Conservation (phyloP, 2,888 invertebrate species). For the Cremastobaeus sp. region DNA sequence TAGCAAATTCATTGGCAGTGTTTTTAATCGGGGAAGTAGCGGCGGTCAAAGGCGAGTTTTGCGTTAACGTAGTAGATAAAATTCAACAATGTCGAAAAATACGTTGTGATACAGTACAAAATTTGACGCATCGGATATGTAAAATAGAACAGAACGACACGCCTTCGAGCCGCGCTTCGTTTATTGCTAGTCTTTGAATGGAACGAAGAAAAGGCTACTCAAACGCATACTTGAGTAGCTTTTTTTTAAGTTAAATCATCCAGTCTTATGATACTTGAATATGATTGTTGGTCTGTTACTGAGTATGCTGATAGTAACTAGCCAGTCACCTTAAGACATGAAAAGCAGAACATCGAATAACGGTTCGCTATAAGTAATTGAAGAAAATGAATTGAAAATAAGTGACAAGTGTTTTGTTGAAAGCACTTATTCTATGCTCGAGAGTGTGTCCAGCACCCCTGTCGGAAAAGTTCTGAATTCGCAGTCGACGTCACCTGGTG, state of each 20-base stretch:
- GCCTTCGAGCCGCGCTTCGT: slow-evolving; percentile 8
- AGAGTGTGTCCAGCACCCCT: slow-evolving; percentile 35
- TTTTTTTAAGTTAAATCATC: not conserved
- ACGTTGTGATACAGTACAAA: slow-evolving; percentile 30
- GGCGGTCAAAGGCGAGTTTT: slow-evolving; percentile 9
- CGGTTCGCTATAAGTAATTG: no score
- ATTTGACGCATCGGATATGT: slow-evolving; percentile 42
- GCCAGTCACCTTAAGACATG: not conserved
- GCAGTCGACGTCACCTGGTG: slow-evolving; percentile 8
- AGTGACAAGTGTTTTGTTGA: no score
- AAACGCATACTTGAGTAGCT: no score
- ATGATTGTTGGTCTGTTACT: slow-evolving; percentile 15
- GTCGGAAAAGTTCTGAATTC: slow-evolving; percentile 18
- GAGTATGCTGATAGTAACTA: not conserved
- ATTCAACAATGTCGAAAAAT: slow-evolving; percentile 32
- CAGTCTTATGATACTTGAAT: slow-evolving; percentile 45
- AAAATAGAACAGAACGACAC: slow-evolving; percentile 34
- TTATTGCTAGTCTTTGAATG: slow-evolving; percentile 30
- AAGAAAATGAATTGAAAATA: no score
- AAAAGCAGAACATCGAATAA: no score
- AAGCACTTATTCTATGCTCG: slow-evolving; percentile 35
- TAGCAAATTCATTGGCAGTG: slow-evolving; percentile 29
- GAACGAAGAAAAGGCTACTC: slow-evolving; percentile 33
- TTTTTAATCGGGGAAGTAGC: not conserved
- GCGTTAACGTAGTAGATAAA: slow-evolving; percentile 16